These are phyloP conservation scores for Apodemia mormo DNA, from an alignment of 2,888 invertebrate genomes.

Conservation along the genomic window DNA sequence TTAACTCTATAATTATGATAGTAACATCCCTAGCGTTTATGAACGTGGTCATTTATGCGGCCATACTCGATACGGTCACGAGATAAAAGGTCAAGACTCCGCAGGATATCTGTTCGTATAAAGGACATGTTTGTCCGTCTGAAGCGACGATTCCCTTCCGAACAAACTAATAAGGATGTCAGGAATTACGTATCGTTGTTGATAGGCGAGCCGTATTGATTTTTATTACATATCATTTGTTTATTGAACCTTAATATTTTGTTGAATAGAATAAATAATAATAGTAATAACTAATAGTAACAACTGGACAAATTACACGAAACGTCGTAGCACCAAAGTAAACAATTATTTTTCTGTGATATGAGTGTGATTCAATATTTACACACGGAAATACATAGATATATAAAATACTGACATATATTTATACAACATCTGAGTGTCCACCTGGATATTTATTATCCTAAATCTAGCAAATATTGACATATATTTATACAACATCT, in stretches of 20 bases:
- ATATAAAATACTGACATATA: too few relatives aligned
- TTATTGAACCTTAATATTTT: not conserved
- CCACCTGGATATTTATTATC: too few relatives aligned
- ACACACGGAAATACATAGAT: too few relatives aligned
- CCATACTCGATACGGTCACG: slow-evolving; percentile 44
- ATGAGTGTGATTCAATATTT: too few relatives aligned
- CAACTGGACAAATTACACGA: not conserved
- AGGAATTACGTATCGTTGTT: slow-evolving; percentile 33
- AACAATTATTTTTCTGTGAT: too few relatives aligned
- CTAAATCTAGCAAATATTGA: too few relatives aligned
- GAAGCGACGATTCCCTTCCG: slow-evolving; percentile 40
- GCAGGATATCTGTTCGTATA: slow-evolving; percentile 61
- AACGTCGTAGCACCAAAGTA: too few relatives aligned
- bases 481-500: too few relatives aligned
- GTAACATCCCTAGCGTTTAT: slow-evolving; percentile 23
- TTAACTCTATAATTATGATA: not conserved
- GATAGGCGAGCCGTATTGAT: slow-evolving; percentile 33
- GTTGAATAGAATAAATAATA: not conserved
- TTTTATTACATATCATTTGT: slow-evolving; percentile 30
- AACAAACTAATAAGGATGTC: slow-evolving; percentile 47
- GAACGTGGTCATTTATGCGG: slow-evolving; percentile 48
- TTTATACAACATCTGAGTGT: too few relatives aligned
- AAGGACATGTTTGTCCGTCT: slow-evolving; percentile 59
- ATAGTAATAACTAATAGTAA: not conserved
- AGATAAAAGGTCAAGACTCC: slow-evolving; percentile 70